Base-by-base conservation (phyloP, 2,113 vertebrate genomes). In the Tachuris rubrigastra region DNA sequence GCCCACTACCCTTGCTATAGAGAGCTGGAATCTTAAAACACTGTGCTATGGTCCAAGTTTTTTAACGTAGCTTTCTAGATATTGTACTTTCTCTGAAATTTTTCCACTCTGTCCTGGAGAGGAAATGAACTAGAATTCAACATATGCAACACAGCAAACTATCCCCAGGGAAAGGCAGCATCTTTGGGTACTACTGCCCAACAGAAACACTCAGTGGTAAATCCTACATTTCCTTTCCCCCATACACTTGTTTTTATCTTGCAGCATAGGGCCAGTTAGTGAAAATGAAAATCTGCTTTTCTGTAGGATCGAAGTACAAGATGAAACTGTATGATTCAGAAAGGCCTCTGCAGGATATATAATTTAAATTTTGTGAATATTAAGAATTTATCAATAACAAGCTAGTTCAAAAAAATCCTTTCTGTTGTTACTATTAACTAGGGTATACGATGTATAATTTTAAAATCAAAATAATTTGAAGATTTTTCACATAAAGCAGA, bases 81-180 rank as follows among this genome's bases (percentile, higher is more conserved):
- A 47, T 11, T 42, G 19, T 16, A 53, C 9, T 72, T 42, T 30
- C 67, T 52, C 68, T 25, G 22, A 78, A 59, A 22, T n/a, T 25
- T 89, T 47, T 68, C n/a, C 33, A 31, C 37, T 52, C 39, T 44
- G 10, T 9, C 25, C 37, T 60, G 12, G 91, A 63, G 27, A 79
- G 11, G 11, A 21, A 67, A 11, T 14, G 11, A 56, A 52, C 10
- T 37, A 49, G 35, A 75, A 77, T 20, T 89, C 47, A 67, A 33
- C 15, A 59, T 5, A 13, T 5, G 24, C 20, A 62, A 35, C 18
- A 12, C 21, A 78, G 75, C 0, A 4, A 82, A 24, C 24, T 15
- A 20, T 14, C 17, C 27, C 33, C 11, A n/a, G 14, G 41, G 23
- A 78, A 85, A 59, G 0, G 0, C 8, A 49, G 3, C 52, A 76